Conservation (phyloP, 2,113 vertebrate genomes). For the Spizaetus ornatus region DNA sequence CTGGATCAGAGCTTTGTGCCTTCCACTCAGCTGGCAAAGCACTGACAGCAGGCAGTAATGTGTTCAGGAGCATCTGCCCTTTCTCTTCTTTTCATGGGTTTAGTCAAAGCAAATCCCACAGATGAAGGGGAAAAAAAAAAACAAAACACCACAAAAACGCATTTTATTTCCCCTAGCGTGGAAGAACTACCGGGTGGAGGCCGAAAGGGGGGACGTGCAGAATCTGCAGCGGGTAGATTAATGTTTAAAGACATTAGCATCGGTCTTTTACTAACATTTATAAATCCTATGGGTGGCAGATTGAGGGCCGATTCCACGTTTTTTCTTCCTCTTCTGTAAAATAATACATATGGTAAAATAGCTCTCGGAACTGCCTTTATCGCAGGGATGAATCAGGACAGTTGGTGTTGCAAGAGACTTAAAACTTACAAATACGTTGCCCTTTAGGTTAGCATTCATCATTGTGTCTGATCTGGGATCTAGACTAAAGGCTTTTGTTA, state of each 20-base stretch:
- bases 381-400: slow-evolving; percentile 74
- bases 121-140: neutral
- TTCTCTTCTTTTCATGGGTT: neutral
- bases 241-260: slow-evolving; percentile 52
- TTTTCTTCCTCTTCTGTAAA: slow-evolving; percentile 55
- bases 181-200: neutral
- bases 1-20: slow-evolving; percentile 8
- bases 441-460: slow-evolving; percentile 76
- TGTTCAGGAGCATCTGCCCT: slow-evolving; percentile 22
- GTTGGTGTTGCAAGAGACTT: slow-evolving; percentile 70
- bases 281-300: slow-evolving; percentile 64
- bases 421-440: slow-evolving; percentile 75
- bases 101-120: slow-evolving; percentile 12
- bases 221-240: slow-evolving; percentile 41
- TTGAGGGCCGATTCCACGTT: slow-evolving; percentile 57
- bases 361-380: slow-evolving; percentile 74
- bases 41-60: slow-evolving; percentile 1
- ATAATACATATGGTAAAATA: slow-evolving; percentile 72
- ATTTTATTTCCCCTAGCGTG: neutral
- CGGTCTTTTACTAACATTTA: slow-evolving; percentile 58
- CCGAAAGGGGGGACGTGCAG: neutral
- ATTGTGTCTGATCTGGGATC: slow-evolving; percentile 65
- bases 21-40: neutral
- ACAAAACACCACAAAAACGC: neutral
- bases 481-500: slow-evolving; percentile 60